Evolutionary conservation across 2,113 vertebrate species (phyloP).

Genomic region (Galemys pyrenaicus): DNA sequence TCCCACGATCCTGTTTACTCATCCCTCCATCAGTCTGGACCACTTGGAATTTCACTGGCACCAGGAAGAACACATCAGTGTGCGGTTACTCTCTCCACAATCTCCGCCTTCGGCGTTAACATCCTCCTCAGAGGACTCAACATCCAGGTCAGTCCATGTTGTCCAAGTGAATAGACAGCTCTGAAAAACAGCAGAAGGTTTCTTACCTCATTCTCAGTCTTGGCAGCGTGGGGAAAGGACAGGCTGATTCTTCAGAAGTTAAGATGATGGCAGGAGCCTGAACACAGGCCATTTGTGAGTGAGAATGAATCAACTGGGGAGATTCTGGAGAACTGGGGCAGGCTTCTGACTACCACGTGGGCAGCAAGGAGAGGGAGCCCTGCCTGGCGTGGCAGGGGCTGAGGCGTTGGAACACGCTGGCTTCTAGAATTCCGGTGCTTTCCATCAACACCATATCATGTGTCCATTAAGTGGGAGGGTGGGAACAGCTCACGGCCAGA

Average conservation of each 20-base stretch:
- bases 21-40: neutral
- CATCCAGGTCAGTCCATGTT: neutral
- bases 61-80: neutral
- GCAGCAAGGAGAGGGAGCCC: rapidly evolving
- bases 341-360: rapidly evolving
- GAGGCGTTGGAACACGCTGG: rapidly evolving
- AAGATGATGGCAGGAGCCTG: neutral
- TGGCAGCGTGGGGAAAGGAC: neutral
- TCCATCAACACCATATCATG: rapidly evolving
- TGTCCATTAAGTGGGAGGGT: neutral
- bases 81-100: neutral
- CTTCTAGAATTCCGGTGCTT: neutral
- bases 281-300: neutral
- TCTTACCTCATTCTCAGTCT: neutral
- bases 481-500: neutral
- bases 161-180: neutral
- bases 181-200: neutral
- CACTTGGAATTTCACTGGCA: no score
- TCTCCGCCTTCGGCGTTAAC: neutral
- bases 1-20: neutral
- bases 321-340: rapidly evolving
- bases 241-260: neutral
- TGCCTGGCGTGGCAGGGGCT: rapidly evolving
- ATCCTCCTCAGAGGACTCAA: neutral
- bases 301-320: neutral